Base-by-base conservation (phyloP, 2,888 invertebrate species). In the Drosophila fungiperda region DNA sequence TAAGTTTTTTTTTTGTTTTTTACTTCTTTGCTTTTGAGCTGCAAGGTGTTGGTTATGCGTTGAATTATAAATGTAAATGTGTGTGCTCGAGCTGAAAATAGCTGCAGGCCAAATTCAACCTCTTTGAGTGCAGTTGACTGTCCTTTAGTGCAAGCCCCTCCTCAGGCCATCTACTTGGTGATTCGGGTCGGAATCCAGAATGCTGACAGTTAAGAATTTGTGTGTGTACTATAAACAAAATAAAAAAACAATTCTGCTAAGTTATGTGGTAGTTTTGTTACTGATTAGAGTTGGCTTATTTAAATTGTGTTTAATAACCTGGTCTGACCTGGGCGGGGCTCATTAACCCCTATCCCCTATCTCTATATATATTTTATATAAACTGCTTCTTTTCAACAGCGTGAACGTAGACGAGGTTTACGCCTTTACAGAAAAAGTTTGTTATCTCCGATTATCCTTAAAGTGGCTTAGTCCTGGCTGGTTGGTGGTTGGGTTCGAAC, bases 21-120 rank as follows among this genome's bases (percentile, higher is more conserved):
- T 38, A 11, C 35, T n/a, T 45, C 40, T 29, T 38, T 49, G 36
- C 35, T 36, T 26, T 48, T n/a, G 54, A 23, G 29, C 63, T 58
- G 64, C 36, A 35, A 76, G 81, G 68, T 78, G 59, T 61, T 36
- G 57, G 62, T 45, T 66, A 53, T 64, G 73, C 68, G 59, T 55
- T 79, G 68, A 70, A 80, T 82, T 83, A 80, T 80, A 83, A 80
- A 80, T 76, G 80, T 45, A 79, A 83, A 80, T 83, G 79, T 83
- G 80, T 83, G 68, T 76, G 60, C 80, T 76, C 38, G 61, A 76
- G 73, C 65, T 68, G 66, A 76, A 79, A 83, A 80, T 80, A 71
- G 73, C 80, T 76, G 58, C 70, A 73, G 70, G 83, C 68, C 53
- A 68, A 52, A 68, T 73, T 83, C 68, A 70, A 73, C 67, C 66